Base-by-base conservation (phyloP, 2,888 invertebrate genomes). In the Agriopis aurantiaria region DNA sequence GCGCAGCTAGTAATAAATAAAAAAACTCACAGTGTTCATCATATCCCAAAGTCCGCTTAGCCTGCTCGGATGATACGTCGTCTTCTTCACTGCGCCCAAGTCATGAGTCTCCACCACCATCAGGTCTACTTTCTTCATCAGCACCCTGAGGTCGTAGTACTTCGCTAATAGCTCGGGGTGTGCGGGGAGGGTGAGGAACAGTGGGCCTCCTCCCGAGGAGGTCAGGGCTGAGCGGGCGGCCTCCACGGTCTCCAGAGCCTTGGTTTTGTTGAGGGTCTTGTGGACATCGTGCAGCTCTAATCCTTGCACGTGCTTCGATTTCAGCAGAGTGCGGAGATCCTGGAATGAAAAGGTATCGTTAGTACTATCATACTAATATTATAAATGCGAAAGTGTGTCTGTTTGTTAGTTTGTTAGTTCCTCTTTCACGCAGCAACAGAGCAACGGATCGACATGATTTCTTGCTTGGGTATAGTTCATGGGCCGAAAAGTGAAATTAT, bases 1-100 rank as follows among this genome's bases (percentile, higher is more conserved):
- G 33, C 33, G 33, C 33, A 5, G 33, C 5, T 5, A 5, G 2
- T 14, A 53, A 12, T 43, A 23, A 59, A 33, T 46, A 66, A 14
- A 45, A 40, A 3, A 82, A 83, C 95, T 95, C 85, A 96, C 96
- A 82, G 96, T 96, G 80, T 97, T 97, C 86, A 96, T 95, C 95
- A 97, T 96, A 79, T 97, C 97, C 95, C 97, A 96, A 59, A 97
- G 85, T 0, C 97, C 97, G 84, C 97, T 97, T 76, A 97, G 87
- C 68, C 97, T 90, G 80, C 97, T 97, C 0, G 97, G 97, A 83
- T 97, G 97, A 84, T 96, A 97, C 2, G 97, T 96, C 88, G 96
- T 96, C 81, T 96, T 96, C 81, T 95, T 95, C 77, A 96, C 95
- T 49, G 95, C 88, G 0, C 95, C 95, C 87, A 97, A 84, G 59